These are phyloP conservation scores for Sesia bembeciformis DNA, from an alignment of 2,888 invertebrate species.

Conservation along the genomic window DNA sequence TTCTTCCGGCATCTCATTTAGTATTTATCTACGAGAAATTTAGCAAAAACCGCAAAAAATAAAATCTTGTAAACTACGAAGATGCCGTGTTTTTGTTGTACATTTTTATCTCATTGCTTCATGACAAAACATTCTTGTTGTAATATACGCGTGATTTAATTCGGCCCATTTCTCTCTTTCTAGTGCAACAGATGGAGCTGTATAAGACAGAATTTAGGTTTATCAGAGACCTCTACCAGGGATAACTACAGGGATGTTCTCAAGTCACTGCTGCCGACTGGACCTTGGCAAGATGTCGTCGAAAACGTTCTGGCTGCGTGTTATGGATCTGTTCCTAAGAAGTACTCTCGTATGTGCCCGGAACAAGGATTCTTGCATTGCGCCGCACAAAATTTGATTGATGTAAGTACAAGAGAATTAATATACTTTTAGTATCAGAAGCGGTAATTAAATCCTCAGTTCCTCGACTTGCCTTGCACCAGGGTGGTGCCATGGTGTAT, in stretches of 20 bases:
- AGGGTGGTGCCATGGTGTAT: too few species aligned
- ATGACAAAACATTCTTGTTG: too few species aligned
- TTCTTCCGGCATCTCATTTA: too few species aligned
- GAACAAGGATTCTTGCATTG: conserved; percentile 56
- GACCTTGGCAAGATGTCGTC: conserved; percentile 33
- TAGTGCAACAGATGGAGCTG: conserved; percentile 59
- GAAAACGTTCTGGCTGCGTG: conserved; percentile 29
- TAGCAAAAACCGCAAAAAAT: too few species aligned
- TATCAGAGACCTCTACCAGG: conserved; percentile 25
- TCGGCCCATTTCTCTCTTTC: neutral
- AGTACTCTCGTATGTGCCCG: conserved; percentile 46
- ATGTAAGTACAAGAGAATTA: conserved; percentile 22
- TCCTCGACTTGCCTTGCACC: too few species aligned
- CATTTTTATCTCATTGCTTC: too few species aligned
- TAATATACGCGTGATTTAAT: too few species aligned
- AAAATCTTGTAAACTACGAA: too few species aligned
- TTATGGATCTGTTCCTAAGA: conserved; percentile 28
- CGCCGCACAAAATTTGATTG: conserved; percentile 45
- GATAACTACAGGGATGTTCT: conserved; percentile 21
- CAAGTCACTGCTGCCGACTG: conserved; percentile 25
- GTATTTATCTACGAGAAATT: too few species aligned
- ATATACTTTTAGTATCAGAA: too few species aligned
- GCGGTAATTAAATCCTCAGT: too few species aligned
- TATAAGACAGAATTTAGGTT: conserved; percentile 35
- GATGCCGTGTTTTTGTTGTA: too few species aligned